Conservation (phyloP, 2,797 vertebrate genomes). For the Amazona finschi region DNA sequence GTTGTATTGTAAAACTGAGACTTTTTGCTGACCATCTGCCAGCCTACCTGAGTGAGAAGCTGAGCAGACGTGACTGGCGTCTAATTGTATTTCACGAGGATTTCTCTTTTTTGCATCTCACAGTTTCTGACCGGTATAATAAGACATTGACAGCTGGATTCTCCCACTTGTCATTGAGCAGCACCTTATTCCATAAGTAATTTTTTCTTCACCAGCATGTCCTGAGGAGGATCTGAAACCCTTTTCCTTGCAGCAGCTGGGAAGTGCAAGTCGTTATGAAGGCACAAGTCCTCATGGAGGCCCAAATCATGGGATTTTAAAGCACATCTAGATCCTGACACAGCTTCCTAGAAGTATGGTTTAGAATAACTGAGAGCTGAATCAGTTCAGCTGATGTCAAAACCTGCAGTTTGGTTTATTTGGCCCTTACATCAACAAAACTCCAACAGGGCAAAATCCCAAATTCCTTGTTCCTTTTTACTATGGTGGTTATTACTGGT, state of each 20-base stretch:
- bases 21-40: slow-evolving; percentile 58
- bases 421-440: not conserved
- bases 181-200: not conserved
- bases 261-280: not conserved
- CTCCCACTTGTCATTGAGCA: not conserved
- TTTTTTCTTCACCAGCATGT: not conserved
- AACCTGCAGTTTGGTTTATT: not conserved
- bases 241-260: not conserved
- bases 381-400: not conserved
- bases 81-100: not conserved
- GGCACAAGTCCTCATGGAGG: not conserved
- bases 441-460: not conserved
- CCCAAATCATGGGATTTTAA: not conserved
- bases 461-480: not conserved
- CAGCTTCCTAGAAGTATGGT: not conserved
- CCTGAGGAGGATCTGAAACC: not conserved
- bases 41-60: slow-evolving; percentile 33
- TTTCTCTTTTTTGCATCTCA: not conserved
- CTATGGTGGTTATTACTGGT: not conserved
- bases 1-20: slow-evolving; percentile 42
- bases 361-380: not conserved
- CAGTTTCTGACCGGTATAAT: slow-evolving; percentile 3
- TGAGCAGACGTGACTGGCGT: slow-evolving; percentile 23
- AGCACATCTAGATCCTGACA: not conserved
- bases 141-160: not conserved